Evolutionary conservation across 1,140 invertebrate species (phyloP), one percentile per base, ranked within the genome.

Genomic region (Pseudoatta argentina): DNA sequence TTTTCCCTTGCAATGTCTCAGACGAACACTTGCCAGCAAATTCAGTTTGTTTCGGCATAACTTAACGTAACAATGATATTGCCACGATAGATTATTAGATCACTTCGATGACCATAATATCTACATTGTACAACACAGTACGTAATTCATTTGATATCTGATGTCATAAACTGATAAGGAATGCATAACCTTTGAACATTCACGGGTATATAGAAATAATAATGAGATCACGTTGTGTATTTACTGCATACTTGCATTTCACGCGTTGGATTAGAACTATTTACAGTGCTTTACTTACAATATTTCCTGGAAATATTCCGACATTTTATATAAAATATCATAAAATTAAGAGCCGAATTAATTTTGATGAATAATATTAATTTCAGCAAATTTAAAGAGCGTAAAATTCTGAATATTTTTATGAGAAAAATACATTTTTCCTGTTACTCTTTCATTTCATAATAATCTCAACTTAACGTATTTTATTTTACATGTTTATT

Each of bases 151-250:
- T 30, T 14, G 63, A 30, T 21, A 57, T 48, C n/a, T 34, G 30
- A 21, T 30, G 27, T 59, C 34, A 24, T 34, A 24, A 61, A 48
- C 21, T 30, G 53, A 48, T 69, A 53, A 18, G n/a, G n/a, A 67
- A 44, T 34, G 64, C 55, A 8, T 69, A 88, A 87, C 72, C 83
- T 88, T 86, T 61, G 55, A 24, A 14, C 30, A 30, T 34, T 85
- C 30, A 51, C 66, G 30, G 6, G 44, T 78, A 51, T 57, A 72
- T 12, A 34, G 39, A 72, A 82, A 82, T 82, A 72, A 59, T 61
- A 72, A 73, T 61, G 34, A 73, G 67, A 72, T 82, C 21, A 34
- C 34, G 14, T 34, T 14, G 44, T 18, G 44, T 18, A 27, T 79
- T n/a, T 34, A 16, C 12, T 66, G 64, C 64, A 59, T 59, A 24